Base-by-base conservation (phyloP, 2,113 vertebrate species). In the Ochotona princeps region DNA sequence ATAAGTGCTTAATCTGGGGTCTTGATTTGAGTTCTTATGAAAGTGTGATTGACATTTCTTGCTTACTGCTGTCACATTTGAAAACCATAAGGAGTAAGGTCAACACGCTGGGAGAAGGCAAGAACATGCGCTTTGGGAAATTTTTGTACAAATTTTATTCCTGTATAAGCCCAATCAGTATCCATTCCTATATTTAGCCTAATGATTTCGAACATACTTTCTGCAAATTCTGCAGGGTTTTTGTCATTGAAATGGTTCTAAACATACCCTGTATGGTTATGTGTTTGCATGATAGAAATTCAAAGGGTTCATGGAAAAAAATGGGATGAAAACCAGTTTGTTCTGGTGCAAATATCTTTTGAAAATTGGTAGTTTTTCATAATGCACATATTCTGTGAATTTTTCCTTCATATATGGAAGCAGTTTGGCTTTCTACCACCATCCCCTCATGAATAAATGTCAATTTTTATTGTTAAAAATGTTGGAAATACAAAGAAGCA, bases 1-100 rank as follows among this genome's bases (percentile, higher is more conserved):
- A 12, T 84, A 63, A 76, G 81, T 61, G 79, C 30, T 66, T 69
- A 32, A 92, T 47, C n/a, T 75, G 9, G 47, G 73, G 23, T 84
- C 47, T 82, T 44, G 75, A 63, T 86, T 25, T 83, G 60, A 84
- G 18, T 81, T 92, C 57, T 72, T 84, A 3, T 47, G 70, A 49
- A 78, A 91, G n/a, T 82, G 87, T 47, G 69, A 85, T 90, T 91
- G 89, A 92, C 67, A 38, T 63, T 90, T 81, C 20, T 84, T 83
- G 94, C 57, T 93, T 69, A 86, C 35, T 94, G 38, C 79, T 95
- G 30, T 81, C 44, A 89, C n/a, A 82, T 87, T 89, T 89, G 54
- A 82, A 96, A 92, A 87, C 54, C 72, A 13, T 67, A 84, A 65
- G 76, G 79, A 94, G 92, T 73, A n/a, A 70, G n/a, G 80, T 85